Percentiles rank a stretch among this genome's conserved stretches.
Conservation (phyloP, 2,888 invertebrate species). For the Lepidocyrtoides sp. region DNA sequence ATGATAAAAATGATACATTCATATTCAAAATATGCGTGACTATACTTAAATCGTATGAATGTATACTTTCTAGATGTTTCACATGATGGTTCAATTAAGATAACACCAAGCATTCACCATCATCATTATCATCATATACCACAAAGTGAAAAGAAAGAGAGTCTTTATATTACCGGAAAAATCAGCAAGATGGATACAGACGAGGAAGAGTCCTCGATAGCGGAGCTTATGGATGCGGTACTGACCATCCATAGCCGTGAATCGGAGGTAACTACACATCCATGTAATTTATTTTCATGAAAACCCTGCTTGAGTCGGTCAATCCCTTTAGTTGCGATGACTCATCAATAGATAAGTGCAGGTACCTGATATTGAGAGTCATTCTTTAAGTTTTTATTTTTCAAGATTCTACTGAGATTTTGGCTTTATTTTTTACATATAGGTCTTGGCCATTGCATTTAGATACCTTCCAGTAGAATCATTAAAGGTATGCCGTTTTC, state of each 20-base stretch:
- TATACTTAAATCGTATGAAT: constrained; percentile 14
- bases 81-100: constrained; percentile 15
- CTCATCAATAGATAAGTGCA: neutral
- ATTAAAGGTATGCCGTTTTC: constrained; percentile 63
- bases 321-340: too few species aligned
- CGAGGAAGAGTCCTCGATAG: constrained; percentile 72
- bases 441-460: constrained; percentile 65
- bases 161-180: constrained; percentile 35
- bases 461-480: constrained; percentile 46
- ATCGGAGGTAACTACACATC: constrained; percentile 67
- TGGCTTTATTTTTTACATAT: neutral
- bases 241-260: constrained; percentile 55
- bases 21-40: neutral
- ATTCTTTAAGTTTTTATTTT: too few species aligned
- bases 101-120: constrained; percentile 8
- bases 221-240: constrained; percentile 71
- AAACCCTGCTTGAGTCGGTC: too few species aligned
- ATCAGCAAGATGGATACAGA: constrained; percentile 66
- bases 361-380: too few species aligned
- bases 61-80: neutral
- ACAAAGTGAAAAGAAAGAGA: constrained; percentile 21
- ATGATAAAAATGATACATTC: neutral
- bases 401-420: neutral
- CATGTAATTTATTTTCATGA: too few species aligned
- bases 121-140: neutral